These are phyloP conservation scores for Cryptus viduatorius DNA, from an alignment of 2,888 invertebrate species.

Conservation along the genomic window DNA sequence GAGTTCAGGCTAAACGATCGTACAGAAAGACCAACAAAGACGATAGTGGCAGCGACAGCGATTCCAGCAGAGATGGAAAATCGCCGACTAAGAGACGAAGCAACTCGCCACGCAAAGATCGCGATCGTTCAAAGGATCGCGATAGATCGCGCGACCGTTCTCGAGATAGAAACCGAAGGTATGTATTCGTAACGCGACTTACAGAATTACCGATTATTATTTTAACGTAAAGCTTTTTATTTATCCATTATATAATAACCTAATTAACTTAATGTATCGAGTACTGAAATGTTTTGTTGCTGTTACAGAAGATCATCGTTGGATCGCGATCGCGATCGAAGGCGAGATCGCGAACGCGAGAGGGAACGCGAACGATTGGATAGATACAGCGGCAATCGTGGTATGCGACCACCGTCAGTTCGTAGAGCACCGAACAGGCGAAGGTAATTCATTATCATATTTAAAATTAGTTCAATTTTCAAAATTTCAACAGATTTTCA, in stretches of 20 bases:
- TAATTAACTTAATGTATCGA: not conserved
- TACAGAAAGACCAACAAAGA: conserved; percentile 94
- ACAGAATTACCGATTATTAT: conserved; percentile 69
- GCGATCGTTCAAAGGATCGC: conserved; percentile 83
- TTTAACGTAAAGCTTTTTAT: too few relatives aligned
- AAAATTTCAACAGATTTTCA: not conserved
- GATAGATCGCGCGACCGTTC: conserved; percentile 85
- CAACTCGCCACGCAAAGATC: conserved; percentile 82
- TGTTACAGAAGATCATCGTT: conserved; percentile 78
- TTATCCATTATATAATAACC: not conserved
- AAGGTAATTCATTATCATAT: conserved; percentile 75
- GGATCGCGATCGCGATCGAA: conserved; percentile 85
- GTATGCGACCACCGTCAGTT: conserved; percentile 84
- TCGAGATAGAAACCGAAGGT: conserved; percentile 83
- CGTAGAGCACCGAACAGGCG: conserved; percentile 82
- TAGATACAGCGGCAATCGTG: conserved; percentile 81
- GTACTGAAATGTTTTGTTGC: not conserved
- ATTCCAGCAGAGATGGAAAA: conserved; percentile 87
- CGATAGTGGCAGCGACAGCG: conserved; percentile 89
- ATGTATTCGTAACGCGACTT: conserved; percentile 61
- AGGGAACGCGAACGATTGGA: conserved; percentile 80
- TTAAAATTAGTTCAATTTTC: not conserved
- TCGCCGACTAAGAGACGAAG: conserved; percentile 81
- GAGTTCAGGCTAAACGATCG: conserved; percentile 95
- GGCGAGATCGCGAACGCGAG: conserved; percentile 81